phyloP scores from a whole-genome alignment of 2,113 vertebrate species.

The Alethe diademata region DNA sequence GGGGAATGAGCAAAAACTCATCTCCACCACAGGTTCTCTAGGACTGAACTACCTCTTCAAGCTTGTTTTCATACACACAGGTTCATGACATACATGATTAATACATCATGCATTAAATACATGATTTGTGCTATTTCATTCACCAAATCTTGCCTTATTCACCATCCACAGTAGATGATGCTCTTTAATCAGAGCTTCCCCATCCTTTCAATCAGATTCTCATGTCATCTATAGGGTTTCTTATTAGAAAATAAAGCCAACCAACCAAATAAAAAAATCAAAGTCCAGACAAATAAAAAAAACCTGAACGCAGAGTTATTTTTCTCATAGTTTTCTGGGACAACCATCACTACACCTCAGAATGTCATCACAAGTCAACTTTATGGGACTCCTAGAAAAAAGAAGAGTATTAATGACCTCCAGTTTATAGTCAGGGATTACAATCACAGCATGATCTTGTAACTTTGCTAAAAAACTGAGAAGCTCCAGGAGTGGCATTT shows the following conservation, averaged over 20 bases:
- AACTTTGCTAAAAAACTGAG: background rate
- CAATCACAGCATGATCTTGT: background rate
- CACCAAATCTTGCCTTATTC: background rate
- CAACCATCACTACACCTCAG: background rate
- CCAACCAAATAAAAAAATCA: background rate
- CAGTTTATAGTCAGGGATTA: background rate
- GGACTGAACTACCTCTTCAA: background rate
- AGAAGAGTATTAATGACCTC: background rate
- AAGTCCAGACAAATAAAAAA: background rate
- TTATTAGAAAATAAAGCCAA: background rate
- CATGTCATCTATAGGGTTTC: background rate
- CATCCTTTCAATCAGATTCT: background rate
- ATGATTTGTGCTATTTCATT: background rate
- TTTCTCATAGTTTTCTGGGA: background rate
- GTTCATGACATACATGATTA: background rate
- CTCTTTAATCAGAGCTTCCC: background rate
- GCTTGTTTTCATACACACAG: background rate
- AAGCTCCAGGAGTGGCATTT: background rate
- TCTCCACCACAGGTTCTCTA: background rate
- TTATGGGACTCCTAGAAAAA: background rate
- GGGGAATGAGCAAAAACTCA: background rate
- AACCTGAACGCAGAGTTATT: background rate
- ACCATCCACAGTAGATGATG: background rate
- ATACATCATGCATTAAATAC: background rate
- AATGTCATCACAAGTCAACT: background rate